phyloP scores from a whole-genome alignment of 2,113 vertebrate genomes.

The Pholis gunnellus region DNA sequence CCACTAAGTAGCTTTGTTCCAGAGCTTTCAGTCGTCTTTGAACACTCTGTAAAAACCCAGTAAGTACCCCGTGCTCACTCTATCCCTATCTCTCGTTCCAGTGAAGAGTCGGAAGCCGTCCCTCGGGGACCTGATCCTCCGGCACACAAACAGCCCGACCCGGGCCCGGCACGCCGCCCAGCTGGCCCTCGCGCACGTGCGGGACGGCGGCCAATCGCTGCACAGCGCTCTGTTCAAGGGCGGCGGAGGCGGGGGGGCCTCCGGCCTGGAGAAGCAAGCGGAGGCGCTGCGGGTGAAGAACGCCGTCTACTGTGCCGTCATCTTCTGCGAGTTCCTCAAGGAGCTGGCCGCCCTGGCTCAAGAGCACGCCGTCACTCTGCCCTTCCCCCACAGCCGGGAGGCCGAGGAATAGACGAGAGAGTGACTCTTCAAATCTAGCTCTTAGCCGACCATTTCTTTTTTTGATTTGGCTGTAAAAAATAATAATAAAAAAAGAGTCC shows the following conservation, averaged over 20 bases:
- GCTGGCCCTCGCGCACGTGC: constrained; percentile 89
- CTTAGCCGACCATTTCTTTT: background rate
- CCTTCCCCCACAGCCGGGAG: constrained; percentile 87
- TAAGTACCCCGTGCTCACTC: background rate
- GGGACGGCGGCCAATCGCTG: constrained; percentile 88
- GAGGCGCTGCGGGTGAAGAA: constrained; percentile 95
- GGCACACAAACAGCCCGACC: constrained; percentile 93
- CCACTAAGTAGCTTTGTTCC: background rate
- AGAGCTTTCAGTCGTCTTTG: too few relatives aligned
- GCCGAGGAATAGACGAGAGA: constrained; percentile 81
- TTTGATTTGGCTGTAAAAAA: constrained; percentile 28
- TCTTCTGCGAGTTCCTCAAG: constrained; percentile 97
- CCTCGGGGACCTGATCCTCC: constrained; percentile 92
- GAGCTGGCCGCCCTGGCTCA: constrained; percentile 95
- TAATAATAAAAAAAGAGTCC: background rate
- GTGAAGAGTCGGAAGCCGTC: constrained; percentile 93
- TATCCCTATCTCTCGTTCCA: constrained; percentile 55
- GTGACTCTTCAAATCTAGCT: background rate
- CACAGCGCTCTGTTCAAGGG: constrained; percentile 85
- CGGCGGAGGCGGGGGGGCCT: constrained; percentile 42
- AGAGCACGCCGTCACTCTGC: constrained; percentile 92
- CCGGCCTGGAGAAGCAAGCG: constrained; percentile 86
- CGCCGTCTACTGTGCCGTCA: constrained; percentile 94
- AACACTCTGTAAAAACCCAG: background rate
- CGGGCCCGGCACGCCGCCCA: constrained; percentile 90